Conservation (phyloP, 2,888 invertebrate species). For the Andrena flavipes region DNA sequence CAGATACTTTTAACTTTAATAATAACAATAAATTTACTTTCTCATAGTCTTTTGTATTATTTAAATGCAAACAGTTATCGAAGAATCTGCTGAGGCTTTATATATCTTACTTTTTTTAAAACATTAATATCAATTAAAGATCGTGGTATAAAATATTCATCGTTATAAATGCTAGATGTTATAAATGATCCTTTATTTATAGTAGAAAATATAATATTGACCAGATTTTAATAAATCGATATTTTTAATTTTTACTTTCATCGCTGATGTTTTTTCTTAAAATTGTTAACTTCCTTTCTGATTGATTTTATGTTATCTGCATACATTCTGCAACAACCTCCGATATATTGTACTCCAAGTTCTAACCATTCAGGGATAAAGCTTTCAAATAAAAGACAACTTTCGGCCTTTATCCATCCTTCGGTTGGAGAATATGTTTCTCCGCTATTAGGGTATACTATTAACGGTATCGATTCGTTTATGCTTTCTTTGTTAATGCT, state of each 20-base stretch:
- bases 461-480: conserved; percentile 88
- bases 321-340: conserved; percentile 96
- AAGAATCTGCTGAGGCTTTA: neutral
- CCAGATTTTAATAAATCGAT: neutral
- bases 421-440: conserved; percentile 90
- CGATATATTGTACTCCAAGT: conserved; percentile 93
- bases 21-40: neutral
- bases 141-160: neutral
- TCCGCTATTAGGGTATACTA: conserved; percentile 97
- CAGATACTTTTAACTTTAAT: neutral
- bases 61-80: neutral
- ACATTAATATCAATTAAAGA: neutral
- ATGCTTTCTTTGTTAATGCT: conserved; percentile 86
- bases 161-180: neutral
- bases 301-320: conserved; percentile 93
- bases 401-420: conserved; percentile 87
- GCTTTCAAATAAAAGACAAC: conserved; percentile 89
- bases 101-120: neutral
- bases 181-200: neutral
- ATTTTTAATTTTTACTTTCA: neutral
- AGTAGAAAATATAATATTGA: neutral
- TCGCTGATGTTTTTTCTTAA: neutral
- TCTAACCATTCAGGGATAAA: conserved; percentile 93
- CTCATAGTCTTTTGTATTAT: neutral
- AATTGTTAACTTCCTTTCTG: conserved; percentile 87